Conservation (phyloP, 2,797 vertebrate species). For the Oreochromis grahami region DNA sequence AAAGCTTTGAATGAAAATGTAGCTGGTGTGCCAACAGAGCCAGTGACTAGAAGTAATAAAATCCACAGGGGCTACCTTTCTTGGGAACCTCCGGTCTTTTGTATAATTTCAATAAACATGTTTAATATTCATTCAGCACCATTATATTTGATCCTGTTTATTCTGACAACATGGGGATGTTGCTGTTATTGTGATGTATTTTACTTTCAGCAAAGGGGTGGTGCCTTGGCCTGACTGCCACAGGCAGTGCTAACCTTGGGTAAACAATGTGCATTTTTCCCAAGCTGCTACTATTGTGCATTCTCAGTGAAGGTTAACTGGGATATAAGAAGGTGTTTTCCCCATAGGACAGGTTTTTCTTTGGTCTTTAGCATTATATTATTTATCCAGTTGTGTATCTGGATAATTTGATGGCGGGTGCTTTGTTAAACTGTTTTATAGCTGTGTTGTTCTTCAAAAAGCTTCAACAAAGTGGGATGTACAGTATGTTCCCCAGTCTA, state of each 20-base stretch:
- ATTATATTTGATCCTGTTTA: neutral
- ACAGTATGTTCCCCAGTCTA: neutral
- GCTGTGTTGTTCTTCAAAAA: neutral
- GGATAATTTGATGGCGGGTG: neutral
- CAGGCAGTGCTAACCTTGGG: neutral
- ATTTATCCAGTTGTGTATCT: neutral
- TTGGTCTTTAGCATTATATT: neutral
- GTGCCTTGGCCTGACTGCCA: neutral
- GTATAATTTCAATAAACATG: slow-evolving; percentile 15
- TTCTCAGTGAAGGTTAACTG: neutral
- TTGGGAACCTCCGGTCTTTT: neutral
- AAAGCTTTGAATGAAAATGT: neutral
- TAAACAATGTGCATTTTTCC: neutral
- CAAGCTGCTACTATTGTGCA: neutral
- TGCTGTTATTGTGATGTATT: neutral
- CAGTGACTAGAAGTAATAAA: neutral
- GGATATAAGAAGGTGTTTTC: neutral
- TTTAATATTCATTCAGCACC: slow-evolving; percentile 15
- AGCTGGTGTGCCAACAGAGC: neutral
- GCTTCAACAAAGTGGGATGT: neutral
- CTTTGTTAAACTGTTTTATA: neutral
- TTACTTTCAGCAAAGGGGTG: neutral
- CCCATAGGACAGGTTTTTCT: neutral
- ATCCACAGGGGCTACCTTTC: neutral
- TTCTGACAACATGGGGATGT: neutral